Evolutionary conservation across 1,140 invertebrate species (phyloP), one percentile per base, ranked within the genome.

Genomic region (Anadara kagoshimensis): DNA sequence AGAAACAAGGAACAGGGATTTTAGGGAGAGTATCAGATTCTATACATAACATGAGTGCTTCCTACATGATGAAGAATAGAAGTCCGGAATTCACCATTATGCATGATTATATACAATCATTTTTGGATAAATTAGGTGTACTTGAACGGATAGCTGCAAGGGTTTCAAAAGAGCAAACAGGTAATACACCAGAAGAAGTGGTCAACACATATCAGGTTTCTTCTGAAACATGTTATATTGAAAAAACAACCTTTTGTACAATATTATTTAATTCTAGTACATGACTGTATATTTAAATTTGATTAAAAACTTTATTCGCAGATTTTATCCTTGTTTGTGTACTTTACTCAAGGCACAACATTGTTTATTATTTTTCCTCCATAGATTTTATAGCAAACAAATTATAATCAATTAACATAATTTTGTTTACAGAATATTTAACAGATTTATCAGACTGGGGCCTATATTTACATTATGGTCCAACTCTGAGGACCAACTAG

Each of bases 121-220:
- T 94, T 57, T 89, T 90, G 20, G 93, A 94, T 69, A 94, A 94
- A 85, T 87, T 94, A 14, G 82, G 83, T 7, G 91, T 91, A 2
- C 91, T 94, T 70, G 93, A 94, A 79, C 91, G 92, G 80, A 93
- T 94, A 68, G 91, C 92, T 71, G 90, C 91, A 78, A 89, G 93
- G 62, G 92, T 94, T 75, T 87, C 92, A n/a, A 93, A 93, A 84
- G 93, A 94, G 87, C 88, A 93, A 74, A 90, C 90, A 89, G 92
- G 92, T 92, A 85, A 70, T 53, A 64, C 11, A 47, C 47, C 16
- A 20, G 10, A n/a, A 36, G 16, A 12, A 18, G 41, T 59, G 26
- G 24, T 59, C 41, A 18, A 41, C 8, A n/a, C 45, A 47, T 47
- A 10, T 8, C 8, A n/a, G n/a, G n/a, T n/a, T n/a, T n/a, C n/a